Evolutionary conservation across 2,113 vertebrate species (phyloP), one percentile per base, ranked within the genome.

Genomic region (Ammodytes dubius): DNA sequence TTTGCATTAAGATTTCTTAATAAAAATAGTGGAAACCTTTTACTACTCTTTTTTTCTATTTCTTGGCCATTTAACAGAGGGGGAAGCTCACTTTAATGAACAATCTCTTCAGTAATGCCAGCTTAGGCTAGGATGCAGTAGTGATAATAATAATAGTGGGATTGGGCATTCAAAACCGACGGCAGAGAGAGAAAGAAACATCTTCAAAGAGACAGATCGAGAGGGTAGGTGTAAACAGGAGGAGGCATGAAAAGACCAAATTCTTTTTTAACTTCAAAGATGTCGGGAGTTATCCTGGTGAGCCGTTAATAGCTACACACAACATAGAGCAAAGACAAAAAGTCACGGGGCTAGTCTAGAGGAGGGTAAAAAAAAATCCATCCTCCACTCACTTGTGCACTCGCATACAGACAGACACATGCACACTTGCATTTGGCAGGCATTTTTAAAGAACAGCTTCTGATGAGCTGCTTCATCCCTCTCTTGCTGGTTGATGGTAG

Each of bases 211-310:
- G 72, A 73, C 50, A 39, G 72, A 87, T 72, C 35, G 59, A 68
- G 69, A 74, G 74, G 75, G 80, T 81, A 43, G 78, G 78, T 79
- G 75, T 74, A 77, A 81, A 82, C 68, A 72, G 65, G 81, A 79
- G 58, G 80, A 75, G 58, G 52, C 50, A 59, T 77, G 66, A 86
- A 82, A 77, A 66, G 27, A 66, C 35, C 27, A 27, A 27, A 27
- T 27, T 27, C 70, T 50, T 42, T 64, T 61, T 52, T 17, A 81
- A 70, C 77, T 59, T 79, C 67, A 64, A 74, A 53, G 65, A 63
- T 80, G 80, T 84, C 69, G 42, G 76, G 71, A 47, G 60, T 61
- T 27, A 70, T 79, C 82, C 56, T 54, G 45, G 45, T 60, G 63
- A 71, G 65, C 42, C 27, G 45, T 81, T 86, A 40, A 69, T 66